phyloP scores from a whole-genome alignment of 2,797 vertebrate species.

The Sebastes steindachneri region DNA sequence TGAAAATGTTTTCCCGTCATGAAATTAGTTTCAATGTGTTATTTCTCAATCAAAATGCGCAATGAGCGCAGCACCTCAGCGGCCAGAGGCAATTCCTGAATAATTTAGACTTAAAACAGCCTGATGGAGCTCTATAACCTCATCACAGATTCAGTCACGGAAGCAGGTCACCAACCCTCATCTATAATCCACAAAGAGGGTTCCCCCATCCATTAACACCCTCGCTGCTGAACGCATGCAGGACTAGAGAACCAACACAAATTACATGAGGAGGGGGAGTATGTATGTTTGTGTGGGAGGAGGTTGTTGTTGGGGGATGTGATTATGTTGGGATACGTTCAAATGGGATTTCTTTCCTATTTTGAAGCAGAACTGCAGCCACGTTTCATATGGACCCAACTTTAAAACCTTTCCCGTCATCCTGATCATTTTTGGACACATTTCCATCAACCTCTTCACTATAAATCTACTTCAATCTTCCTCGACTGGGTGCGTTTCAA shows the following conservation, averaged over 20 bases:
- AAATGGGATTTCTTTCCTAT: background rate
- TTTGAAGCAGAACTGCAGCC: background rate
- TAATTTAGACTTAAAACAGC: conserved; percentile 55
- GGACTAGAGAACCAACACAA: background rate
- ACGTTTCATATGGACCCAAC: background rate
- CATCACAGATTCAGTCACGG: conserved; percentile 63
- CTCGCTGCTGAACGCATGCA: conserved; percentile 1
- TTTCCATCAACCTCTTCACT: background rate
- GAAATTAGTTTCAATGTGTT: conserved; percentile 28
- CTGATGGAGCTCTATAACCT: conserved; percentile 43
- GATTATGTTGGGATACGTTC: background rate
- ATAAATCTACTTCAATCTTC: background rate
- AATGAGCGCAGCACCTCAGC: background rate
- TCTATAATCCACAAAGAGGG: conserved; percentile 58
- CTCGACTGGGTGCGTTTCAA: background rate
- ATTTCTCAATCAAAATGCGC: conserved; percentile 47
- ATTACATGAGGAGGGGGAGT: background rate
- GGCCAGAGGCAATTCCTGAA: conserved; percentile 43
- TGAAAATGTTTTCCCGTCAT: conserved; percentile 37
- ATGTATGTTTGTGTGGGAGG: conserved; percentile 1
- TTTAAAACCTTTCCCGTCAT: background rate
- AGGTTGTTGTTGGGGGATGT: background rate
- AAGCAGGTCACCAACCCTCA: conserved; percentile 60
- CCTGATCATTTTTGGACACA: background rate
- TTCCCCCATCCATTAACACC: conserved; percentile 58